These are phyloP conservation scores for Folsomia manolachei DNA, from an alignment of 2,888 invertebrate genomes.

Conservation along the genomic window DNA sequence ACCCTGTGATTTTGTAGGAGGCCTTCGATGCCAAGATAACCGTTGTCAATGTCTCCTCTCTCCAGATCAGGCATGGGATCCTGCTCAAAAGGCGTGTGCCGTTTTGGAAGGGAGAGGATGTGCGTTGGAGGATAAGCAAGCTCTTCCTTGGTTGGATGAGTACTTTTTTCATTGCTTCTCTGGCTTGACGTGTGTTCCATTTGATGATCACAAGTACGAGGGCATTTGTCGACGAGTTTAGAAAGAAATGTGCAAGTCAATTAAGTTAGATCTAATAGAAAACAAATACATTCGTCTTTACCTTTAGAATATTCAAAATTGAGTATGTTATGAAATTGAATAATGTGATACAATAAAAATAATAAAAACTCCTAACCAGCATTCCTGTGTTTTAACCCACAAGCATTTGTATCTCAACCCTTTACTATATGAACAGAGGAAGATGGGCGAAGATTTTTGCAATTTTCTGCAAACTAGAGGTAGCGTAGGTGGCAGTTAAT, in stretches of 20 bases:
- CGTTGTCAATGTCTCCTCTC: slow-evolving; percentile 1
- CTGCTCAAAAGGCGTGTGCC: not conserved
- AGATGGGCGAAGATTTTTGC: too few relatives aligned
- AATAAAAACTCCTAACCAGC: too few relatives aligned
- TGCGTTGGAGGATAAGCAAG: not conserved
- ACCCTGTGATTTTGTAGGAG: not conserved
- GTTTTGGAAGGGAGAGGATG: not conserved
- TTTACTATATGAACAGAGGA: too few relatives aligned
- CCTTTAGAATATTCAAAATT: not conserved
- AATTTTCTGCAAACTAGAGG: too few relatives aligned
- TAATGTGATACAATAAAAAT: too few relatives aligned
- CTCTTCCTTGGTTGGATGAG: not conserved
- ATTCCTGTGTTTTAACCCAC: too few relatives aligned
- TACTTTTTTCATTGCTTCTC: slow-evolving; percentile 2
- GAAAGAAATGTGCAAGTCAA: too few relatives aligned
- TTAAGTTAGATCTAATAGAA: too few relatives aligned
- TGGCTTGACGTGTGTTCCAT: slow-evolving; percentile 1
- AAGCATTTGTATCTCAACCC: too few relatives aligned
- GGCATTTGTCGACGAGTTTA: slow-evolving; percentile 8
- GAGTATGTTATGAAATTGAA: too few relatives aligned
- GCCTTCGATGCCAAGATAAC: not conserved
- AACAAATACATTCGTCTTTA: too few relatives aligned
- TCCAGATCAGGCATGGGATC: slow-evolving; percentile 11
- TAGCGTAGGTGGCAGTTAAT: too few relatives aligned
- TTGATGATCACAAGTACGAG: not conserved